phyloP scores from a whole-genome alignment of 2,113 vertebrate species.

The Micromys minutus region DNA sequence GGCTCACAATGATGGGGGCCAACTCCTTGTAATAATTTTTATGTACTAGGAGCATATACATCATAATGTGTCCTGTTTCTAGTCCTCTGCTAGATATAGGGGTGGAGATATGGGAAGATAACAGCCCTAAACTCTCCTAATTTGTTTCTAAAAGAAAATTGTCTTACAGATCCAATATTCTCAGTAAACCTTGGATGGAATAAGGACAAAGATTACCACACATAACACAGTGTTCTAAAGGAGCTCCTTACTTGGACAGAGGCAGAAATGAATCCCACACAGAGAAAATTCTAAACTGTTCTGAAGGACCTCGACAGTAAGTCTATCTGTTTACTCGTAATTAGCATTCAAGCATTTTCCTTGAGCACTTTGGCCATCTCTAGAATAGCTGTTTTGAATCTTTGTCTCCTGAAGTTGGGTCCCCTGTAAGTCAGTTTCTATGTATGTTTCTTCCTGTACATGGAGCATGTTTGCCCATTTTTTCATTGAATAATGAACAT shows the following conservation, averaged over 20 bases:
- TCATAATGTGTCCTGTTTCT: not conserved
- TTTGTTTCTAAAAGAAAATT: not conserved
- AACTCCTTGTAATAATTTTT: slow-evolving; percentile 17
- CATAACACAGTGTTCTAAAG: not conserved
- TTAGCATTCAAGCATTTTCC: not conserved
- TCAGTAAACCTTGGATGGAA: not conserved
- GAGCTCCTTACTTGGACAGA: not conserved
- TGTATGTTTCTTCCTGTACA: not conserved
- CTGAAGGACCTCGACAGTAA: not conserved
- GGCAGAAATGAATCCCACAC: not conserved
- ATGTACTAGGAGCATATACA: not conserved
- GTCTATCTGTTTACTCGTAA: not conserved
- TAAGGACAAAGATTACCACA: not conserved
- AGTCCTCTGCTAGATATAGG: not conserved
- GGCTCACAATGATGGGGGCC: not conserved
- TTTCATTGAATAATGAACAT: not conserved
- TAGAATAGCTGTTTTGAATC: not conserved
- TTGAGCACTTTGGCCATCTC: not conserved
- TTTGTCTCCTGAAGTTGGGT: not conserved
- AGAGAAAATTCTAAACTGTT: not conserved
- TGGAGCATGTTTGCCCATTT: not conserved
- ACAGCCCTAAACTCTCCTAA: not conserved
- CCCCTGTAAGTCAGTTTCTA: not conserved
- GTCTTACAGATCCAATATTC: slow-evolving; percentile 10
- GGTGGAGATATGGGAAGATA: not conserved